A percentile compares a stretch with the other conserved stretches of the same genome.
These are phyloP conservation scores for Sarotherodon lohbergeri DNA, from an alignment of 2,113 vertebrate species.

Conservation along the genomic window DNA sequence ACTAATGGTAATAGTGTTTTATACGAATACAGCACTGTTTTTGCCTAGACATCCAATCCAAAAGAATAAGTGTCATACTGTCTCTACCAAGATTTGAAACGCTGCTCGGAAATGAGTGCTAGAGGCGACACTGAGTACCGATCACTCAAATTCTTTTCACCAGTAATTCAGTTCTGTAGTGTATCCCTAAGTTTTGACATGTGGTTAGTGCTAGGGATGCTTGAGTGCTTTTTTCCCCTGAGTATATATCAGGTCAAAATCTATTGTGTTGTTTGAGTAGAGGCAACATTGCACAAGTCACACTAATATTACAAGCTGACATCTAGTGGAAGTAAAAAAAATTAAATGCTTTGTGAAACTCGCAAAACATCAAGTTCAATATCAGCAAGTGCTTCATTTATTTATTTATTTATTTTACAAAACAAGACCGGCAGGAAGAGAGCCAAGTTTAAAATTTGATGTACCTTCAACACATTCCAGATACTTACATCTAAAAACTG, in stretches of 20 bases:
- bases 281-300: not conserved
- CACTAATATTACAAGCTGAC: not conserved
- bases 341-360: not conserved
- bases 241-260: not conserved
- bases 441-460: not conserved
- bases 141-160: conserved; percentile 28
- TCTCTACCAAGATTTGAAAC: not conserved
- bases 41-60: not conserved
- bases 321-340: not conserved
- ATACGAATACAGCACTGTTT: not conserved
- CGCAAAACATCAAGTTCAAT: not conserved
- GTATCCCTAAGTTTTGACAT: conserved; percentile 3
- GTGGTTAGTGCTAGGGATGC: not conserved
- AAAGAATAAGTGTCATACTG: conserved; percentile 32
- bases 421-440: not conserved
- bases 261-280: not conserved
- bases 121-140: not conserved
- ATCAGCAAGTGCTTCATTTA: not conserved
- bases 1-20: conserved; percentile 32
- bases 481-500: not conserved
- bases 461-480: not conserved
- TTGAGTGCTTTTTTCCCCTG: fast-evolving
- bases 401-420: not conserved
- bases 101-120: conserved; percentile 4
- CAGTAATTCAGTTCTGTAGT: conserved; percentile 1